Evolutionary conservation across 2,797 vertebrate species (phyloP).

Genomic region (Lates japonicus): DNA sequence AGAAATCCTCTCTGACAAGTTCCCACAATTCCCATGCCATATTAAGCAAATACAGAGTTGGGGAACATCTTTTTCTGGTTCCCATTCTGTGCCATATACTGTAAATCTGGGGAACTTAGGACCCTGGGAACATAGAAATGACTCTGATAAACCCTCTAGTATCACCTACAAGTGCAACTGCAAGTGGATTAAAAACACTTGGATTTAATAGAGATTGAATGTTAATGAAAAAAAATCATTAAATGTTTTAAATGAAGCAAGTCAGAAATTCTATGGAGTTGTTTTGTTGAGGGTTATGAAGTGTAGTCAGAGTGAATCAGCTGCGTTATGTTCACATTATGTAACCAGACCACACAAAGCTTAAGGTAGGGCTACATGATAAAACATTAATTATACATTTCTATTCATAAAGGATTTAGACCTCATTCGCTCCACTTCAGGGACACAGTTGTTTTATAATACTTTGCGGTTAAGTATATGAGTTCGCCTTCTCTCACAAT

Average conservation of each 20-base stretch:
- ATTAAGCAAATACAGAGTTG: no score
- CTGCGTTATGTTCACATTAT: conserved; percentile 34
- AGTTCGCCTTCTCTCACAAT: conserved; percentile 1
- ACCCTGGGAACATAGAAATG: no score
- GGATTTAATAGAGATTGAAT: no score
- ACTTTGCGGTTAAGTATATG: conserved; percentile 23
- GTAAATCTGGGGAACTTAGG: no score
- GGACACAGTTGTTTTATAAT: conserved; percentile 45
- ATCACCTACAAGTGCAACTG: neutral
- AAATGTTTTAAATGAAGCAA: neutral
- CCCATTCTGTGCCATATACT: no score
- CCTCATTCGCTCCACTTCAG: conserved; percentile 33
- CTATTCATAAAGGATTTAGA: conserved; percentile 68
- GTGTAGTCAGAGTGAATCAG: conserved; percentile 3
- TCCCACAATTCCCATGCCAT: no score
- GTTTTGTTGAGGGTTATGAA: neutral
- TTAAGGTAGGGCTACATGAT: conserved; percentile 35
- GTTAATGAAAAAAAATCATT: neutral
- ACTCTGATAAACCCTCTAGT: neutral
- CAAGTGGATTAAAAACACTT: neutral
- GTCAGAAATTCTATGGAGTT: neutral
- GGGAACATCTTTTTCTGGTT: no score
- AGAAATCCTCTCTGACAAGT: no score
- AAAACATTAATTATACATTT: conserved; percentile 62
- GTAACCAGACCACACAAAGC: conserved; percentile 37